Evolutionary conservation across 2,113 vertebrate species (phyloP).

Genomic region (Lynx canadensis): DNA sequence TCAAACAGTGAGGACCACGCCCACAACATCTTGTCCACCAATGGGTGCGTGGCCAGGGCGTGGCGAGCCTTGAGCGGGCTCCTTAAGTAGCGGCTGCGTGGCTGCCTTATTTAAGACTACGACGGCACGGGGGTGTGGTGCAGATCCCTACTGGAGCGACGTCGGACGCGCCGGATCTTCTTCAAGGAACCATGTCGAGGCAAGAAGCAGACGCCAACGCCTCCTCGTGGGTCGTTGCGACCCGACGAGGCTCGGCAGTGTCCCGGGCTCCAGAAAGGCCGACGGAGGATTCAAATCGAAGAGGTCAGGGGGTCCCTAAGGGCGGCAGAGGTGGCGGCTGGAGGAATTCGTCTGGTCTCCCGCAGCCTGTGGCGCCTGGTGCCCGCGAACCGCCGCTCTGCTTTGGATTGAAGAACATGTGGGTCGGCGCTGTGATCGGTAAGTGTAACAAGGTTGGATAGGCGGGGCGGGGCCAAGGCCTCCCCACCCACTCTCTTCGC

Average conservation of each 20-base stretch:
- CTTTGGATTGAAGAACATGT: slow-evolving; percentile 84
- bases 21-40: background rate
- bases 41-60: background rate
- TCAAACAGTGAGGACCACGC: background rate
- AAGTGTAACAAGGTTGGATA: background rate
- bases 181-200: slow-evolving; percentile 46
- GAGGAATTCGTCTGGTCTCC: background rate
- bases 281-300: background rate
- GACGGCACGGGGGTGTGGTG: rapidly evolving
- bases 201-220: slow-evolving; percentile 26
- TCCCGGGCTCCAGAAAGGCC: background rate
- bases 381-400: slow-evolving; percentile 65
- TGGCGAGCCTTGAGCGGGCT: background rate
- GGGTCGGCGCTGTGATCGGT: slow-evolving; percentile 92
- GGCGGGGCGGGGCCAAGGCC: background rate
- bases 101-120: rapidly evolving
- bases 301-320: background rate
- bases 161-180: background rate
- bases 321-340: background rate
- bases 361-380: background rate
- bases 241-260: background rate
- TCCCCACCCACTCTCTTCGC: background rate
- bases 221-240: background rate
- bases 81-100: background rate
- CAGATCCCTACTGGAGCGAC: rapidly evolving